phyloP scores from a whole-genome alignment of 35 echinoderm and acorn worm species.

The Apostichopus japonicus region DNA sequence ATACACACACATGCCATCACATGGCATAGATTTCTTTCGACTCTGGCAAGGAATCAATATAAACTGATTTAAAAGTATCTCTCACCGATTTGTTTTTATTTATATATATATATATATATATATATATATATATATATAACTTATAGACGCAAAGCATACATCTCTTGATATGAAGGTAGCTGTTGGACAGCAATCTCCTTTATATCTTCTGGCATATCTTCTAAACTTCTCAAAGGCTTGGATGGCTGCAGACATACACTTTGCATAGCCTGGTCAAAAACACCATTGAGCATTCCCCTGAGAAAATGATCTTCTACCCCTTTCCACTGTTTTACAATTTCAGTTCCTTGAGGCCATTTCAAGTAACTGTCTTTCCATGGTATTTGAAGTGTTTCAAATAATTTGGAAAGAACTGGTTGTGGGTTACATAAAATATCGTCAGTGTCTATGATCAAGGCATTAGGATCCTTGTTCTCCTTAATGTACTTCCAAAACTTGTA shows the following conservation, averaged over 20 bases:
- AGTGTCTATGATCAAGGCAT: constrained; percentile 33
- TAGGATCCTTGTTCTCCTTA: background rate
- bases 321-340: constrained; percentile 23
- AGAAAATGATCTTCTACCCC: constrained; percentile 28
- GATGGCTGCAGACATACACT: background rate
- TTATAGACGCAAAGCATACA: constrained; percentile 17
- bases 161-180: constrained; percentile 6
- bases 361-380: constrained; percentile 39
- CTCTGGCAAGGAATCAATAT: no score
- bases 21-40: no score
- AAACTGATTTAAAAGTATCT: no score
- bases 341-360: constrained; percentile 12
- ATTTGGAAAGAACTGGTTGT: background rate
- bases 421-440: constrained; percentile 31
- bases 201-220: constrained; percentile 5
- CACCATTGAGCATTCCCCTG: constrained; percentile 26
- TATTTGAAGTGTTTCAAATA: background rate
- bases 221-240: background rate
- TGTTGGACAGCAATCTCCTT: background rate
- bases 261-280: constrained; percentile 31
- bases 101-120: no score
- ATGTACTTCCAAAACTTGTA: constrained; percentile 46
- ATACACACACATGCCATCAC: no score
- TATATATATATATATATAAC: no score
- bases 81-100: no score